Percentiles rank a stretch among this genome's conserved stretches.
phyloP scores from a whole-genome alignment of 2,797 vertebrate genomes.

The Chelon labrosus region DNA sequence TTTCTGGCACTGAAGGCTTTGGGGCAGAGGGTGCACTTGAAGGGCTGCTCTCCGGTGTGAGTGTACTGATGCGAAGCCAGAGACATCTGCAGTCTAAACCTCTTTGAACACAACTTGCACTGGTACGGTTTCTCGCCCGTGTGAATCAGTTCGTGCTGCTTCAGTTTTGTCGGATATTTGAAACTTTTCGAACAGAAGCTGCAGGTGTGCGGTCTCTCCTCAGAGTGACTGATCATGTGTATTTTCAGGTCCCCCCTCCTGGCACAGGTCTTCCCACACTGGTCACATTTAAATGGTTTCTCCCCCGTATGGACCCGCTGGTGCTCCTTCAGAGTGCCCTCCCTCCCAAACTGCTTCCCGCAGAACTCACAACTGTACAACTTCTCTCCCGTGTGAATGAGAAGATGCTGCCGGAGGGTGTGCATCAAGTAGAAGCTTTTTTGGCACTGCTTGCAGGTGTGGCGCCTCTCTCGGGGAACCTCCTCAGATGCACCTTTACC shows the following conservation, averaged over 20 bases:
- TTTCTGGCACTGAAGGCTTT: slow-evolving; percentile 34
- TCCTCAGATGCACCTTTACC: too few relatives aligned
- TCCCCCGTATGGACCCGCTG: slow-evolving; percentile 6
- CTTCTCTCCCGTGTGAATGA: slow-evolving; percentile 24
- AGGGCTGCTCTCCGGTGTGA: slow-evolving; percentile 47
- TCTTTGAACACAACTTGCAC: slow-evolving; percentile 31
- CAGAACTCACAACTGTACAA: slow-evolving; percentile 29
- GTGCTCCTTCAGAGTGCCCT: slow-evolving; percentile 34
- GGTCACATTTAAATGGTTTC: slow-evolving; percentile 29
- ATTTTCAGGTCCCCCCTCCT: slow-evolving; percentile 23
- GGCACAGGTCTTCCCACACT: slow-evolving; percentile 44
- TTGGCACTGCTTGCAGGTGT: slow-evolving; percentile 22
- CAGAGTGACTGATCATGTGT: slow-evolving; percentile 52
- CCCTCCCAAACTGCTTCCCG: slow-evolving; percentile 29
- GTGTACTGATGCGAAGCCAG: slow-evolving; percentile 28
- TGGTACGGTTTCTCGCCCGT: slow-evolving; percentile 28
- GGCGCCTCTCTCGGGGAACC: slow-evolving; percentile 6
- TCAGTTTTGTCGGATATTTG: slow-evolving; percentile 29
- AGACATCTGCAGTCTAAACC: background rate
- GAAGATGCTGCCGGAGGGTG: slow-evolving; percentile 33
- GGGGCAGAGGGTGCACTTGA: slow-evolving; percentile 23
- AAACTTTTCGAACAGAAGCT: slow-evolving; percentile 18
- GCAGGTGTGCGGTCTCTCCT: slow-evolving; percentile 39
- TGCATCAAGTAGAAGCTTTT: slow-evolving; percentile 23
- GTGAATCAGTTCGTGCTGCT: slow-evolving; percentile 18